Evolutionary conservation across 2,113 vertebrate genomes (phyloP).

Genomic region (Columbina picui): DNA sequence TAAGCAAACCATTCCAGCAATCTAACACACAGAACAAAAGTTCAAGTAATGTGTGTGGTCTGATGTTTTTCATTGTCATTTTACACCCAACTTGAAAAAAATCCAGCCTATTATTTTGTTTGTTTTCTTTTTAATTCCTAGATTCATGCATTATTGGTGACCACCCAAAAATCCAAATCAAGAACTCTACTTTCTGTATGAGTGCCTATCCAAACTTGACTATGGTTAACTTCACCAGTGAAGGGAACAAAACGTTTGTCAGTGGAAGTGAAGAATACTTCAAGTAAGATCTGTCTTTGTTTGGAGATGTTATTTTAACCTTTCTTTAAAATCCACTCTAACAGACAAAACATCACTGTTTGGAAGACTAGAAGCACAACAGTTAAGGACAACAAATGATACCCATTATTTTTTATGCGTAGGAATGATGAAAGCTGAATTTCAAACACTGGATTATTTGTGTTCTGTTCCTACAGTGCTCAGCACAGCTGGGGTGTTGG

Average conservation of each 20-base stretch:
- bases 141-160: constrained; percentile 91
- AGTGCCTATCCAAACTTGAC: constrained; percentile 91
- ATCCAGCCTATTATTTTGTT: background rate
- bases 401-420: background rate
- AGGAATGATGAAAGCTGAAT: background rate
- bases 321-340: background rate
- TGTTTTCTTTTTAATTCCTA: constrained; percentile 58
- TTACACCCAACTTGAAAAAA: background rate
- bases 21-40: background rate
- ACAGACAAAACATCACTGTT: background rate
- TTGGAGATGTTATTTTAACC: background rate
- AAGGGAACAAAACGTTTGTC: constrained; percentile 90
- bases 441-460: background rate
- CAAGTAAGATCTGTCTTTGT: constrained; percentile 85
- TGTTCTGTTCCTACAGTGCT: background rate
- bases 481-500: constrained; percentile 1
- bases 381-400: background rate
- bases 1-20: background rate
- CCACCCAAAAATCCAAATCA: constrained; percentile 88
- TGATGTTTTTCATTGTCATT: background rate
- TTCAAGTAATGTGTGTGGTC: background rate
- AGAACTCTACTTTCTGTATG: constrained; percentile 93
- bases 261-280: constrained; percentile 99
- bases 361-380: background rate
- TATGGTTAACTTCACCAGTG: constrained; percentile 87